Percentiles rank a stretch among this genome's conserved stretches.
Conservation (phyloP, 2,888 invertebrate species). For the Brachynemurus nebulosus region DNA sequence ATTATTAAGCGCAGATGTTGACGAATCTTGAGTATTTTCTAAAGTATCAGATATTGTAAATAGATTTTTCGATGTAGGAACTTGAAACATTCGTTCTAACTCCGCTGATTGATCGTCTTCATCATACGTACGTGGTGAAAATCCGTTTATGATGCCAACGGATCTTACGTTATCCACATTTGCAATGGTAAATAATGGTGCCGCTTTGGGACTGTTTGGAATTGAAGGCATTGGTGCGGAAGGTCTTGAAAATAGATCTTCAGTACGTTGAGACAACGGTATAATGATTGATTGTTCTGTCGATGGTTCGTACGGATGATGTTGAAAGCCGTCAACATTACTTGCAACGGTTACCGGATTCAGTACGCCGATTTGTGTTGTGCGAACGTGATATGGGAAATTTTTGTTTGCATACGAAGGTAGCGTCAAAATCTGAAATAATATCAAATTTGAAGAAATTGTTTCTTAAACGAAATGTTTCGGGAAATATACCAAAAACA, state of each 20-base stretch:
- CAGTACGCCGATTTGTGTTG: conserved; percentile 65
- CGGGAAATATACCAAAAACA: conserved; percentile 44
- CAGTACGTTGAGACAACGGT: conserved; percentile 47
- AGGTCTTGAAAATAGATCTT: conserved; percentile 37
- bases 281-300: conserved; percentile 46
- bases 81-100: neutral
- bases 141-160: no score
- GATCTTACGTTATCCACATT: no score
- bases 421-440: conserved; percentile 59
- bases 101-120: neutral
- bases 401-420: conserved; percentile 78
- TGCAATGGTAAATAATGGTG: neutral
- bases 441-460: no score
- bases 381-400: conserved; percentile 82
- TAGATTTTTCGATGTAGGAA: neutral
- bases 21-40: neutral
- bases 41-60: neutral
- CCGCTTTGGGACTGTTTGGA: neutral
- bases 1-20: neutral
- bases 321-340: conserved; percentile 21
- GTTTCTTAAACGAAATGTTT: no score
- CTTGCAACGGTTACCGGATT: conserved; percentile 32
- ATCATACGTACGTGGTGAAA: neutral
- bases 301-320: conserved; percentile 28
- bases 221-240: neutral